Evolutionary conservation across 1,140 invertebrate species (phyloP).

Genomic region (Cotesia chilonis): DNA sequence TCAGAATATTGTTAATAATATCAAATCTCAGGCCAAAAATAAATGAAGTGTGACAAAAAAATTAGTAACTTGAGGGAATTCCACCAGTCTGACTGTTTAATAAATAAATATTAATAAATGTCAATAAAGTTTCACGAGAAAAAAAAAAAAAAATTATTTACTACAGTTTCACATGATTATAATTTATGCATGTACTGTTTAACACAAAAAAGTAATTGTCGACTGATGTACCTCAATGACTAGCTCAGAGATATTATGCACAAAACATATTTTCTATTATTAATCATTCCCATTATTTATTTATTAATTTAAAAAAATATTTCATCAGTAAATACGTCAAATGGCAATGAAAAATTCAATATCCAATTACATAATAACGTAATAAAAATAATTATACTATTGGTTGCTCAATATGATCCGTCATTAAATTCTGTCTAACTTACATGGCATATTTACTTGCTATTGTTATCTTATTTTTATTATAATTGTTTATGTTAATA

Average conservation of each 20-base stretch:
- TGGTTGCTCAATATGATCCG: constrained; percentile 16
- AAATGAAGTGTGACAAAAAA: constrained; percentile 8
- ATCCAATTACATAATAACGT: not conserved
- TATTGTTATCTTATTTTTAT: no score
- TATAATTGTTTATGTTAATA: no score
- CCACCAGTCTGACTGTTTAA: constrained; percentile 30
- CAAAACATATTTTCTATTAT: constrained; percentile 19
- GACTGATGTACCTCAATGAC: constrained; percentile 55
- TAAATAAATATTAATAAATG: constrained; percentile 7
- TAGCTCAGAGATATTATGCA: constrained; percentile 60
- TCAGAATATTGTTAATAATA: no score
- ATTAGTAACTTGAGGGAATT: constrained; percentile 2
- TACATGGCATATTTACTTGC: not conserved
- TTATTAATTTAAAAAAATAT: constrained; percentile 40
- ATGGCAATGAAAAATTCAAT: constrained; percentile 33
- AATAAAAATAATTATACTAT: not conserved
- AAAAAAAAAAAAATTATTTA: constrained; percentile 6
- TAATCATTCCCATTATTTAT: no score
- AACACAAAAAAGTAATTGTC: not conserved
- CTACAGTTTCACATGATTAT: not conserved
- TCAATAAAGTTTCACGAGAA: constrained; percentile 29
- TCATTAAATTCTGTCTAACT: not conserved
- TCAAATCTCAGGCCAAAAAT: not conserved
- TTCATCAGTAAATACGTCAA: constrained; percentile 29
- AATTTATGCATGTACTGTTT: not conserved